Percentiles rank a stretch among this genome's conserved stretches.
phyloP scores from a whole-genome alignment of 2,113 vertebrate genomes.

The Vulpes lagopus region DNA sequence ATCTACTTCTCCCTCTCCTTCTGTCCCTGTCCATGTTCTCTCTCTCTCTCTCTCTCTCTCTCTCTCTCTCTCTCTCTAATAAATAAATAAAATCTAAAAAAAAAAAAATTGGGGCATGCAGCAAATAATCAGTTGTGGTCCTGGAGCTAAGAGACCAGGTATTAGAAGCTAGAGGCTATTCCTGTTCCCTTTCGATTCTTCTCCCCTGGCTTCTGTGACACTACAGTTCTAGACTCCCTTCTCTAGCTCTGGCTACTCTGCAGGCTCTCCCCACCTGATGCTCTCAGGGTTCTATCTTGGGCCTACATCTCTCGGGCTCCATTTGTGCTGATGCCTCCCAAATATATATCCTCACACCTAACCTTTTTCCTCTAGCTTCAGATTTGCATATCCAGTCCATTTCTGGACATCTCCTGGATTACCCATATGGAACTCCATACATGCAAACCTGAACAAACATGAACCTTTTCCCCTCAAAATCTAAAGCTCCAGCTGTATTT shows the following conservation, averaged over 20 bases:
- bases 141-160: background rate
- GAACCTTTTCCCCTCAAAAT: background rate
- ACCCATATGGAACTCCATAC: background rate
- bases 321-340: background rate
- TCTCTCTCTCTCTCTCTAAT: too few relatives aligned
- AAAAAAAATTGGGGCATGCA: background rate
- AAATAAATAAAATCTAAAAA: too few relatives aligned
- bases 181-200: background rate
- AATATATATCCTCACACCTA: background rate
- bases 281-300: background rate
- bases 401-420: constrained; percentile 14
- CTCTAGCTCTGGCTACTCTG: background rate
- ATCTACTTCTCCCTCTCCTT: too few relatives aligned
- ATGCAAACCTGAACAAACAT: background rate
- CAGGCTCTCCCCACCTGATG: background rate
- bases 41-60: too few relatives aligned
- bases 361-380: constrained; percentile 12
- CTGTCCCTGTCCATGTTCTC: too few relatives aligned
- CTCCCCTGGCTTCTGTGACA: background rate
- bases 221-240: background rate
- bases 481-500: background rate
- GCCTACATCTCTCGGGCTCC: background rate
- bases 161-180: background rate
- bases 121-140: background rate
- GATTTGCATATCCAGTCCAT: background rate